Base-by-base conservation (phyloP, 2,113 vertebrate genomes). In the Chunga burmeisteri region DNA sequence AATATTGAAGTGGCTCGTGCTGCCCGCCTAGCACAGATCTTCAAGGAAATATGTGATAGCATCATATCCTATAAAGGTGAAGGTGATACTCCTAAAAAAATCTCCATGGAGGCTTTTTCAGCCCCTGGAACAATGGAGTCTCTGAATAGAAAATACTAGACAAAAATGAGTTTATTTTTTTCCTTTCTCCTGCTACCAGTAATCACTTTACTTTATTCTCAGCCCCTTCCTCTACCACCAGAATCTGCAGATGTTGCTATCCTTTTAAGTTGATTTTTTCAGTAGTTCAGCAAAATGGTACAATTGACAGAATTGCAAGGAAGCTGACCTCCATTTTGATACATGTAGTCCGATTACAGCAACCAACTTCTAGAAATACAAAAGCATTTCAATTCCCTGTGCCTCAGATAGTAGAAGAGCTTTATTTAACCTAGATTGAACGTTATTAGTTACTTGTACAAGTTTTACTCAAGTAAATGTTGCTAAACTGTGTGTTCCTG, bases 41-140 rank as follows among this genome's bases (percentile, higher is more conserved):
- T 99, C 98, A 99, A 99, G 97, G 99, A 99, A 97, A 99, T 99
- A 49, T 99, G 99, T 90, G 99, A 99, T 89, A 99, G 99, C 97
- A 99, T 99, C 98, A 99, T 99, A 85, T 97, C 99, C 95, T 99
- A 99, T 81, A 99, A 99, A 98, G 99, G 99, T 99, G 74, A 96
- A 62, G 38, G 70, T 59, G 29, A 75, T 40, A 14, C 47, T 83
- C 55, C 62, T 68, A 27, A 25, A 38, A 62, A 34, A 14, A 13
- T 18, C 49, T 67, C n/a, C 4, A 0, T 20, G 52, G 62, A 59
- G 10, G 3, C 11, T n/a, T 68, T 72, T 44, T 50, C 56, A 32
- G 4, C 30, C 56, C 50, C 47, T 71, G 53, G 40, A 56, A 52
- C 58, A 50, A 29, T 20, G n/a, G 44, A 21, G 5, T 62, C 22